phyloP scores from a whole-genome alignment of 2,888 invertebrate genomes.

The Portevinia maculata region DNA sequence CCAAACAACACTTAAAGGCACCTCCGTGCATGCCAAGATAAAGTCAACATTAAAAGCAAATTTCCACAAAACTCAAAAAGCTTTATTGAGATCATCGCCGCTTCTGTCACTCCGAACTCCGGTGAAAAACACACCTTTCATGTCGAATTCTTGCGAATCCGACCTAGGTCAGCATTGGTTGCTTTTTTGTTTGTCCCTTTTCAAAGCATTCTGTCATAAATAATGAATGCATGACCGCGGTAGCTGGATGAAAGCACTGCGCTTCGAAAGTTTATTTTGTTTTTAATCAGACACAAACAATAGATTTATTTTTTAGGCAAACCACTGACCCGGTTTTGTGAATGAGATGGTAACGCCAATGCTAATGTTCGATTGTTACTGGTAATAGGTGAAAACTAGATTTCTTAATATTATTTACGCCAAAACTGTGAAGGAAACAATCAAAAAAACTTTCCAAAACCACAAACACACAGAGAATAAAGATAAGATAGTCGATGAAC shows the following conservation, averaged over 20 bases:
- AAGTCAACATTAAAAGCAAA: slow-evolving; percentile 16
- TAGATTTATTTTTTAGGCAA: slow-evolving; percentile 4
- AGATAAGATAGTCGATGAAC: slow-evolving; percentile 23
- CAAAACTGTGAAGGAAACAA: slow-evolving; percentile 5
- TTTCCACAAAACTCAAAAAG: slow-evolving; percentile 27
- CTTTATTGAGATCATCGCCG: slow-evolving; percentile 49
- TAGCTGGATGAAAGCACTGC: background rate
- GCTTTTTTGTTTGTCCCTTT: no score
- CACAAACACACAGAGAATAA: slow-evolving; percentile 3
- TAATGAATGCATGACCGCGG: background rate
- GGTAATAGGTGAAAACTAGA: slow-evolving; percentile 32
- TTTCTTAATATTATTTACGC: slow-evolving; percentile 2
- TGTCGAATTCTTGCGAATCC: slow-evolving; percentile 48
- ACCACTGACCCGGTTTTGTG: slow-evolving; percentile 55
- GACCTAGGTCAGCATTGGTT: slow-evolving; percentile 41
- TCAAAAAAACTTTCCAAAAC: slow-evolving; percentile 31
- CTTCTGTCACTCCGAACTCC: slow-evolving; percentile 34
- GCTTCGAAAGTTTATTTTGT: background rate
- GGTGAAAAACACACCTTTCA: slow-evolving; percentile 21
- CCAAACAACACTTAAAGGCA: slow-evolving; percentile 13
- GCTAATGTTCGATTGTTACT: slow-evolving; percentile 13
- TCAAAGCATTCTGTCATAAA: no score
- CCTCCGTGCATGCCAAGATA: slow-evolving; percentile 19
- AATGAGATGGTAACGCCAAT: no score
- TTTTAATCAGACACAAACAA: slow-evolving; percentile 16